A percentile compares a stretch with the other conserved stretches of the same genome.
These are phyloP conservation scores for Agrilus cyanescens DNA, from an alignment of 2,888 invertebrate genomes.

Conservation along the genomic window DNA sequence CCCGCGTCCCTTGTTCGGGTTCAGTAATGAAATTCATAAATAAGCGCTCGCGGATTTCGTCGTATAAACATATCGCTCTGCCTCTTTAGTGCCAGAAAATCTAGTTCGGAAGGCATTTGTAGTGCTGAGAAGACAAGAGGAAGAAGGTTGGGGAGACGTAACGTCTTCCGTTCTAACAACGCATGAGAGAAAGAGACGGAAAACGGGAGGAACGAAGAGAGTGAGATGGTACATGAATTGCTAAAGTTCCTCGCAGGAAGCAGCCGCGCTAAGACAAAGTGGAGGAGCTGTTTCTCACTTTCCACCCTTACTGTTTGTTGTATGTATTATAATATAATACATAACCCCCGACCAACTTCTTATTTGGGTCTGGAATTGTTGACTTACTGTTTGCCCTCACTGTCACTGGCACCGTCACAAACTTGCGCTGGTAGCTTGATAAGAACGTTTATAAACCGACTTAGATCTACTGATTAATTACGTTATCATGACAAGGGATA, in stretches of 20 bases:
- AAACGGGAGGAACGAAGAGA: no score
- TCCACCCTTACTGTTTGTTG: constrained; percentile 7
- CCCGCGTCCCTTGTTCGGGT: no score
- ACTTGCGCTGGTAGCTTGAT: no score
- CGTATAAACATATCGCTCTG: constrained; percentile 33
- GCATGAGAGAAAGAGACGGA: not conserved
- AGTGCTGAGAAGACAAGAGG: constrained; percentile 13
- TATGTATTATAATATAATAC: no score
- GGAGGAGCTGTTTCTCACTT: constrained; percentile 19
- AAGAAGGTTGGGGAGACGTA: constrained; percentile 32
- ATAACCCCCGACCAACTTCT: no score
- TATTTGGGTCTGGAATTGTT: no score
- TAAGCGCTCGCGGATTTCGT: constrained; percentile 17
- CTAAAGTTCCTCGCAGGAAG: constrained; percentile 33
- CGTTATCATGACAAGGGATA: no score
- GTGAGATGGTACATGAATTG: constrained; percentile 30
- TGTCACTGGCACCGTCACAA: no score
- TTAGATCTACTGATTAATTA: no score
- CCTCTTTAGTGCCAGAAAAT: constrained; percentile 31
- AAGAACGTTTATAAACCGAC: no score
- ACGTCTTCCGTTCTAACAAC: constrained; percentile 26
- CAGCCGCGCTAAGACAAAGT: constrained; percentile 33
- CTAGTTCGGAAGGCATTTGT: constrained; percentile 36
- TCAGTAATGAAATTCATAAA: no score
- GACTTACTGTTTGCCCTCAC: no score